These are phyloP conservation scores for Apomyelois bistriatella DNA, from an alignment of 2,888 invertebrate genomes.

Conservation along the genomic window DNA sequence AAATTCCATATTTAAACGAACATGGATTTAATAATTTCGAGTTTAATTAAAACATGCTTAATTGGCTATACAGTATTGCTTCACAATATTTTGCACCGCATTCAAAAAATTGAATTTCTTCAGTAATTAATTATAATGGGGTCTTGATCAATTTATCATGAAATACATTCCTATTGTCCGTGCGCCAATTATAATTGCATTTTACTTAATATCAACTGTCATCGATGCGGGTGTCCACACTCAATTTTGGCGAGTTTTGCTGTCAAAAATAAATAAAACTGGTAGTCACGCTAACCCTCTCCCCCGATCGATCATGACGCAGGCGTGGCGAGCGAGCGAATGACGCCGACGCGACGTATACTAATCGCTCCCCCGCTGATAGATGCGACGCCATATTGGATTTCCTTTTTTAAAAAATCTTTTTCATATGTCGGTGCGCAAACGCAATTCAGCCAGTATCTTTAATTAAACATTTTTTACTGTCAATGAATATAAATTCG, in stretches of 20 bases:
- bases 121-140: slow-evolving; percentile 12
- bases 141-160: slow-evolving; percentile 5
- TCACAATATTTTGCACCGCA: slow-evolving; percentile 17
- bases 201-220: not conserved
- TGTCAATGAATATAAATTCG: not conserved
- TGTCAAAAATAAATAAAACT: slow-evolving; percentile 18
- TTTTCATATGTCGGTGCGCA: slow-evolving; percentile 42
- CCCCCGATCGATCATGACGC: slow-evolving; percentile 37
- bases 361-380: slow-evolving; percentile 60
- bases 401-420: slow-evolving; percentile 43
- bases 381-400: slow-evolving; percentile 57
- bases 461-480: slow-evolving; percentile 41
- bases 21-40: slow-evolving; percentile 34
- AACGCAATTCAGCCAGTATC: slow-evolving; percentile 40
- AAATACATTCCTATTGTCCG: slow-evolving; percentile 5
- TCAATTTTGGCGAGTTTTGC: slow-evolving; percentile 8
- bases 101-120: slow-evolving; percentile 12
- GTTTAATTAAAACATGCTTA: slow-evolving; percentile 45
- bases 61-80: slow-evolving; percentile 38
- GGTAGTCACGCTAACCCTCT: slow-evolving; percentile 31
- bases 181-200: slow-evolving; percentile 5
- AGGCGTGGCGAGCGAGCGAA: slow-evolving; percentile 53
- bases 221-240: slow-evolving; percentile 38
- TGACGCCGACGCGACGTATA: slow-evolving; percentile 33
- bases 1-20: slow-evolving; percentile 1